Conservation (phyloP, 1,140 invertebrate genomes). For the Augochlora pura region DNA sequence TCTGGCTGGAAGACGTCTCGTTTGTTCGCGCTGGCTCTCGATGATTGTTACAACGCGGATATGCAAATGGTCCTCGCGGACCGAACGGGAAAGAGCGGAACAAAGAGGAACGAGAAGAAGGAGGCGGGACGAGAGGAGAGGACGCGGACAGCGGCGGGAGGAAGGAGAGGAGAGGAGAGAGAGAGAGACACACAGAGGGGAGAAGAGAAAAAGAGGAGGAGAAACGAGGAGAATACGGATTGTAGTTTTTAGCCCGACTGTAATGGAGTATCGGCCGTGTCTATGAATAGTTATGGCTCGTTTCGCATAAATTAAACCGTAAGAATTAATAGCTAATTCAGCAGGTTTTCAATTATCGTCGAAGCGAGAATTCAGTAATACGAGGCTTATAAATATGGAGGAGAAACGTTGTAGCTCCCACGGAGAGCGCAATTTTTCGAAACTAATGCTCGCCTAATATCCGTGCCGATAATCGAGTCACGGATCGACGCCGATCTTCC, state of each 20-base stretch:
- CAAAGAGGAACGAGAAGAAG: not conserved
- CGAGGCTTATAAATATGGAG: slow-evolving; percentile 58
- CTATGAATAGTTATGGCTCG: slow-evolving; percentile 63
- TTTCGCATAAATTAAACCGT: slow-evolving; percentile 59
- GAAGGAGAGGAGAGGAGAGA: not conserved
- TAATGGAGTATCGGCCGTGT: slow-evolving; percentile 39
- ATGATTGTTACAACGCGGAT: slow-evolving; percentile 32
- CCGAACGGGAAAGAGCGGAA: slow-evolving; percentile 28
- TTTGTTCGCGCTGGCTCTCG: slow-evolving; percentile 13
- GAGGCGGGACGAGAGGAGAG: not conserved
- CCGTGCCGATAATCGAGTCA: not conserved
- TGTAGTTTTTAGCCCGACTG: slow-evolving; percentile 30
- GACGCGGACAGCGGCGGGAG: too few species aligned
- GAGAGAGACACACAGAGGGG: not conserved
- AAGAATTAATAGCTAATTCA: slow-evolving; percentile 63
- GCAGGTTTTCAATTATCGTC: slow-evolving; percentile 59
- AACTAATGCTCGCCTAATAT: slow-evolving; percentile 21
- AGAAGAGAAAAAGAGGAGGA: not conserved
- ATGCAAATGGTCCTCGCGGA: slow-evolving; percentile 27
- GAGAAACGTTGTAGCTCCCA: slow-evolving; percentile 24
- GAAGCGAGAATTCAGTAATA: slow-evolving; percentile 51
- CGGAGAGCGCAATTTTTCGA: slow-evolving; percentile 2
- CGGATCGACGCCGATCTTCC: not conserved
- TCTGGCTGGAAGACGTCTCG: slow-evolving; percentile 6
- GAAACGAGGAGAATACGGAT: slow-evolving; percentile 40